A percentile compares a stretch with the other conserved stretches of the same genome.
Evolutionary conservation across 2,888 invertebrate species (phyloP).

Genomic region (Hypomecis punctinalis): DNA sequence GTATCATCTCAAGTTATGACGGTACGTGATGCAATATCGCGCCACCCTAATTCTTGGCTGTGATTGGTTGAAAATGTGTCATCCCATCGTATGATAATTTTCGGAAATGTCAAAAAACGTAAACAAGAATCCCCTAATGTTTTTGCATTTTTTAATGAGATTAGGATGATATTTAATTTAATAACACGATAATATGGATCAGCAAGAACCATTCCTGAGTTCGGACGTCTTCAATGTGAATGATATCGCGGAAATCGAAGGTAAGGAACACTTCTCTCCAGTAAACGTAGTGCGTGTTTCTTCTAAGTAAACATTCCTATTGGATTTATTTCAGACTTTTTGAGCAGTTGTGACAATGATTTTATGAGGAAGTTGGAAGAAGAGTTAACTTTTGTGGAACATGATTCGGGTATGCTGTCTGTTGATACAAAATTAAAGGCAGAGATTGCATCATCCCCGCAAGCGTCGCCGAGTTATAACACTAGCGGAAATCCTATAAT

Average conservation of each 20-base stretch:
- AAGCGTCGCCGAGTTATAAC: constrained; percentile 65
- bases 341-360: constrained; percentile 88
- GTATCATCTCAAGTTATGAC: not conserved
- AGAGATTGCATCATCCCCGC: constrained; percentile 61
- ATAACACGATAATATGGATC: constrained; percentile 61
- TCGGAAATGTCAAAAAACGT: constrained; percentile 68
- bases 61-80: constrained; percentile 83
- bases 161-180: constrained; percentile 36
- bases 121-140: constrained; percentile 59
- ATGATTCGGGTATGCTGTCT: constrained; percentile 63
- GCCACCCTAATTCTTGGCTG: constrained; percentile 77
- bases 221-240: constrained; percentile 87
- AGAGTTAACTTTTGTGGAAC: constrained; percentile 70
- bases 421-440: constrained; percentile 64
- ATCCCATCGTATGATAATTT: constrained; percentile 59
- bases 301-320: not conserved
- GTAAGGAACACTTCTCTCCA: constrained; percentile 67
- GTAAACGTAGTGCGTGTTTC: constrained; percentile 9
- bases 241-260: constrained; percentile 89
- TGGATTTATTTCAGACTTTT: constrained; percentile 79
- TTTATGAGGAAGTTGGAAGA: constrained; percentile 84
- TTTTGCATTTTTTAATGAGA: constrained; percentile 38
- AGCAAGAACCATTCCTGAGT: constrained; percentile 71
- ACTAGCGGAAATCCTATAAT: constrained; percentile 72
- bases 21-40: constrained; percentile 83